Conservation (phyloP, 2,113 vertebrate species). For the Pachypanchax playfairii region DNA sequence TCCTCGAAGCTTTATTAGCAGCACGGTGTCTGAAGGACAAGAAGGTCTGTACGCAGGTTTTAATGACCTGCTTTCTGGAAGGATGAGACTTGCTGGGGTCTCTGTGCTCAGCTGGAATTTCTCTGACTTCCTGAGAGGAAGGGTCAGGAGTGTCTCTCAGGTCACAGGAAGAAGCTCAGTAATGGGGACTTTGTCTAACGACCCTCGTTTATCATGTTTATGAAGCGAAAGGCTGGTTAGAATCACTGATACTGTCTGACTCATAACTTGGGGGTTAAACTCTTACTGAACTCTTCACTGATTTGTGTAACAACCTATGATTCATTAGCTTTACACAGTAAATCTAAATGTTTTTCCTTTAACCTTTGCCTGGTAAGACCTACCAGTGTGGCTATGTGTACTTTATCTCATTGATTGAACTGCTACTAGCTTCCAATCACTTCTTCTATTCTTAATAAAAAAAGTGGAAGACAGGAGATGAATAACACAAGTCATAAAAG, state of each 20-base stretch:
- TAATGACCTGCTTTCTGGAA: constrained; percentile 53
- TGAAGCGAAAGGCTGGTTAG: background rate
- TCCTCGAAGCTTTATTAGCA: constrained; percentile 60
- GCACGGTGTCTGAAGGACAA: constrained; percentile 31
- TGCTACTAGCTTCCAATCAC: constrained; percentile 26
- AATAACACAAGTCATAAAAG: constrained; percentile 17
- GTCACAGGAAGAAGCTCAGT: constrained; percentile 30
- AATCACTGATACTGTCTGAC: background rate
- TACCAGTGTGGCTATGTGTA: constrained; percentile 32
- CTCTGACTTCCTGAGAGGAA: constrained; percentile 59
- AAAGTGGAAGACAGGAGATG: constrained; percentile 46
- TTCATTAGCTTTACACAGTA: constrained; percentile 21
- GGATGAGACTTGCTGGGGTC: constrained; percentile 47
- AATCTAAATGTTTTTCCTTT: constrained; percentile 60
- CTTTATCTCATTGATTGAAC: constrained; percentile 22
- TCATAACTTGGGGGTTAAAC: constrained; percentile 15
- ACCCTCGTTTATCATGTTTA: constrained; percentile 12
- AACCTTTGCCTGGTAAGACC: constrained; percentile 42
- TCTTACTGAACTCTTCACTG: constrained; percentile 1
- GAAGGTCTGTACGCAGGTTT: constrained; percentile 44
- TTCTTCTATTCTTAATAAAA: constrained; percentile 48
- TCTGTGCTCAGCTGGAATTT: constrained; percentile 56
- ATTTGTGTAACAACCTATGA: constrained; percentile 32
- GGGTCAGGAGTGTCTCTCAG: constrained; percentile 35
- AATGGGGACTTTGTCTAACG: constrained; percentile 3